phyloP scores from a whole-genome alignment of 1,140 invertebrate species.

The Oreohelix idahoensis region DNA sequence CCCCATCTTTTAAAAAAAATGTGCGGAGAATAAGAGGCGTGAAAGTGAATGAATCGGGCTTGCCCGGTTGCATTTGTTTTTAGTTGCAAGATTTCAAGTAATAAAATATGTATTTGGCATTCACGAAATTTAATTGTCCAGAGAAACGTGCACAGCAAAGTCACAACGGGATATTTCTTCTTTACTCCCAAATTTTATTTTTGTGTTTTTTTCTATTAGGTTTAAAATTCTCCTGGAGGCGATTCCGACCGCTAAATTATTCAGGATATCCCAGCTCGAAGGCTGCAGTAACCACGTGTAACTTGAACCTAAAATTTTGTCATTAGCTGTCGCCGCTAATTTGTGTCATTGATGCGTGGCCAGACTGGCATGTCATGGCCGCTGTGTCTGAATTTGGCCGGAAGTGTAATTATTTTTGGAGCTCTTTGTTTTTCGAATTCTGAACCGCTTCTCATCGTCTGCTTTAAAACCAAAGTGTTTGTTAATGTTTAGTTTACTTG shows the following conservation, averaged over 20 bases:
- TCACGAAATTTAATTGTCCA: not conserved
- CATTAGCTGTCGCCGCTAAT: not conserved
- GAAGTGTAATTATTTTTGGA: not conserved
- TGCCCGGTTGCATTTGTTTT: too few species aligned
- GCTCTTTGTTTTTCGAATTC: not conserved
- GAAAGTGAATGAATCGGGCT: too few species aligned
- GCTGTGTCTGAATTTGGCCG: not conserved
- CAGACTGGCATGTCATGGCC: not conserved
- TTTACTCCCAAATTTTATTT: not conserved
- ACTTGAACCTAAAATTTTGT: not conserved
- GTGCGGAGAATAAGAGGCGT: too few species aligned
- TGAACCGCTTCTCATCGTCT: too few species aligned
- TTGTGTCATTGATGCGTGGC: constrained; percentile 7
- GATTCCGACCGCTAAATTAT: not conserved
- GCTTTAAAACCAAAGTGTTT: too few species aligned
- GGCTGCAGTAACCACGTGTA: not conserved
- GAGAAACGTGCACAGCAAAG: not conserved
- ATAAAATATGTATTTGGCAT: not conserved
- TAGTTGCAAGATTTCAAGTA: not conserved
- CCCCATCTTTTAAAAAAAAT: too few species aligned
- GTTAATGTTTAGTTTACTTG: too few species aligned
- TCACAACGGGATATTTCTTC: not conserved
- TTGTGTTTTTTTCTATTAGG: not conserved
- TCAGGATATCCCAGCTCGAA: not conserved
- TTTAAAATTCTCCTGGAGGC: not conserved